Evolutionary conservation across 2,888 invertebrate species (phyloP).

Genomic region (Caenorhabditis zanzibari): DNA sequence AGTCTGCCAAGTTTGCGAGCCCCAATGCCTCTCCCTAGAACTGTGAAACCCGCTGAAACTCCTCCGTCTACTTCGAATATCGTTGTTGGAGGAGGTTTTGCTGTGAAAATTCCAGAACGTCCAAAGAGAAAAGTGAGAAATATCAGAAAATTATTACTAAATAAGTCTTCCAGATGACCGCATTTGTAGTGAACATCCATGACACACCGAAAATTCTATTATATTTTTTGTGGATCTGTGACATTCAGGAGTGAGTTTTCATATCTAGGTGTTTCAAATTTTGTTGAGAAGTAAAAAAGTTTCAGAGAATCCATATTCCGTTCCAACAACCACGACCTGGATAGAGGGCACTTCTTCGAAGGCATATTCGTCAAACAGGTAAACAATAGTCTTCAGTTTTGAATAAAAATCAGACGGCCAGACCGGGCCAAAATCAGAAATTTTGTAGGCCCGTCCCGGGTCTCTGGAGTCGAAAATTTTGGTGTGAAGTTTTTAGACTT

Average conservation of each 20-base stretch:
- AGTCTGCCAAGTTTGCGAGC: background rate
- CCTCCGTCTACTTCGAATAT: too few species aligned
- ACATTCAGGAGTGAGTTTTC: slow-evolving; percentile 18
- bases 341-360: slow-evolving; percentile 27
- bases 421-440: too few species aligned
- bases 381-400: background rate
- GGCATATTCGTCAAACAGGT: slow-evolving; percentile 9
- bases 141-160: too few species aligned
- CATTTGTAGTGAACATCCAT: slow-evolving; percentile 12
- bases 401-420: background rate
- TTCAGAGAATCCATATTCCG: background rate
- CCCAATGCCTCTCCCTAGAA: slow-evolving; percentile 3
- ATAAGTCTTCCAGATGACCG: slow-evolving; percentile 2
- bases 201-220: background rate
- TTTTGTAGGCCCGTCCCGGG: too few species aligned
- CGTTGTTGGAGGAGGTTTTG: slow-evolving; percentile 4
- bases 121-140: background rate
- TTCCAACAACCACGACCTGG: background rate
- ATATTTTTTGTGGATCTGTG: slow-evolving; percentile 20
- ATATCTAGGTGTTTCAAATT: background rate
- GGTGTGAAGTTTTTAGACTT: too few species aligned
- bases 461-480: too few species aligned
- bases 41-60: background rate
- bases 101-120: background rate
- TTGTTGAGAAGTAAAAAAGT: background rate